Conservation (phyloP, 1,140 invertebrate genomes). For the Neodiprion virginianus region DNA sequence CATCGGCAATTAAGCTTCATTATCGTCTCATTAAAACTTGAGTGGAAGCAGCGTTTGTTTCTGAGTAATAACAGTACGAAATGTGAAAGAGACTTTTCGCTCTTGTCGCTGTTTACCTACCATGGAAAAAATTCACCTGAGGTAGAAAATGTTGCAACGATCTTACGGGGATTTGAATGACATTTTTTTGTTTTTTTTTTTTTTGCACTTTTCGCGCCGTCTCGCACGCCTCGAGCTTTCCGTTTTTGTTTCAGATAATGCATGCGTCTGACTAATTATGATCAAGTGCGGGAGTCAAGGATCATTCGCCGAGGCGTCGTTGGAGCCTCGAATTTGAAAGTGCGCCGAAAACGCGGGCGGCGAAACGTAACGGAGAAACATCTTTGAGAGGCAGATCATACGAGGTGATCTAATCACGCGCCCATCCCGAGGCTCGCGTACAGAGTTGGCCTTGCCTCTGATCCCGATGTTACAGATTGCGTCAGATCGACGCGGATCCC, state of each 20-base stretch:
- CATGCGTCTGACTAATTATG: no score
- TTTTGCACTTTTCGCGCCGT: no score
- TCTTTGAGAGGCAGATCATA: constrained; percentile 26
- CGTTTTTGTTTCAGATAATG: no score
- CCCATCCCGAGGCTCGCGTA: not conserved
- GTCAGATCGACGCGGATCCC: constrained; percentile 2
- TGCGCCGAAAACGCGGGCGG: not conserved
- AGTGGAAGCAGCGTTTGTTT: not conserved
- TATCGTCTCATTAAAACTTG: not conserved
- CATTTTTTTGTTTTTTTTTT: no score
- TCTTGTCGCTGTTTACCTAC: no score
- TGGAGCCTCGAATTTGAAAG: not conserved
- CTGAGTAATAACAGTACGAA: no score
- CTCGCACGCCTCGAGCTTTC: no score
- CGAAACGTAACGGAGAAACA: constrained; percentile 36
- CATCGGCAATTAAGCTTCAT: not conserved
- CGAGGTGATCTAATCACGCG: not conserved
- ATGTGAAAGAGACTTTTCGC: no score
- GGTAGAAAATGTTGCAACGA: no score
- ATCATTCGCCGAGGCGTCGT: not conserved
- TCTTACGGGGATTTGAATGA: no score
- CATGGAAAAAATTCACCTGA: no score
- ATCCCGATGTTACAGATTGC: constrained; percentile 34
- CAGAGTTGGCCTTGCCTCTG: constrained; percentile 31
- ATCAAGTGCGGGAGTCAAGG: no score